Evolutionary conservation across 2,113 vertebrate genomes (phyloP), one percentile per base, ranked within the genome.

Genomic region (Mus spicilegus): DNA sequence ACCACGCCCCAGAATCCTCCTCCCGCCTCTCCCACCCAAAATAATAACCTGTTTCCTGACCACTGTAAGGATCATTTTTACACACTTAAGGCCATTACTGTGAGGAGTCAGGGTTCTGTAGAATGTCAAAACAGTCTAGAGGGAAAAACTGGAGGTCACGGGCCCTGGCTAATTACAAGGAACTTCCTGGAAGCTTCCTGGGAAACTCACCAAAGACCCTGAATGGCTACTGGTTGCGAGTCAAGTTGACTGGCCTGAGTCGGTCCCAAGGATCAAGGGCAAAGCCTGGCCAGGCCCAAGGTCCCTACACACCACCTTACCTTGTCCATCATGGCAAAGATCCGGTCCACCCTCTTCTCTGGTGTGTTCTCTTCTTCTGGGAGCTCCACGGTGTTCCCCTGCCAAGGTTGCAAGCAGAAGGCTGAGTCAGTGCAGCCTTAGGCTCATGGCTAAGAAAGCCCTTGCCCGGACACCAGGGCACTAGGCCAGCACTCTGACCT

Each of bases 321-420:
- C 99, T 99, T 99, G 98, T 99, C 99, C 99, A 99, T 99, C 99
- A 99, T 99, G 95, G 99, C 99, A 67, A 99, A 99, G 98, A 99
- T 99, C 96, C 99, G 99, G 95, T 99, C 99, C 93, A 99, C 99
- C 61, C 99, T 98, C 97, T 99, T 99, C 97, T 99, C 99, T 0
- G 99, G 99, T 0, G 99, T 99, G 98, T 99, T 99, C 97, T 99
- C 99, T 93, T 99, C 99, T 97, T 99, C 99, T 0, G 99, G 99
- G 92, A 99, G 98, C 98, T 99, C 99, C 97, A 99, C 99, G 0
- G 99, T 99, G 98, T 99, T 99, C 22, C 99, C 99, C 99, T 99
- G 96, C 1, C 2, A 42, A 26, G 87, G 92, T 72, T 16, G 30
- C 51, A 17, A 56, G 63, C 11, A 42, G 1, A 2, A 16, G 78